phyloP scores from a whole-genome alignment of 1,140 invertebrate genomes.

The Aporrectodea caliginosa region DNA sequence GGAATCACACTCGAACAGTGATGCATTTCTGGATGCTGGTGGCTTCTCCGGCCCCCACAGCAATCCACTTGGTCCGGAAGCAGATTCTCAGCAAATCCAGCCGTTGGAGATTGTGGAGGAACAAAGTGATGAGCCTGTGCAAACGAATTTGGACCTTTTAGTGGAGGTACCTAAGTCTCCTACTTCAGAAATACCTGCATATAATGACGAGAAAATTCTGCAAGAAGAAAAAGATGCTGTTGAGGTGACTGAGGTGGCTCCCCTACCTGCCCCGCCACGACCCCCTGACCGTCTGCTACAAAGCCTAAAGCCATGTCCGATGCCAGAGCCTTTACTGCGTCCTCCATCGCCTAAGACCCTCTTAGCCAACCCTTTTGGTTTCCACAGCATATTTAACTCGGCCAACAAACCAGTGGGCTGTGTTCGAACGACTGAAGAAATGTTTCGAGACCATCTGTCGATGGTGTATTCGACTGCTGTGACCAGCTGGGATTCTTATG shows the following conservation, averaged over 20 bases:
- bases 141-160: no score
- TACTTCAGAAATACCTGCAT: not conserved
- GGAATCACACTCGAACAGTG: no score
- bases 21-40: no score
- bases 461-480: not conserved
- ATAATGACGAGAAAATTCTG: not conserved
- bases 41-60: no score
- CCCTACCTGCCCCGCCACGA: not conserved
- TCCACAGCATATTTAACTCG: not conserved
- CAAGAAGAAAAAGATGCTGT: not conserved
- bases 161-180: no score
- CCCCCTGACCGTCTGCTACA: not conserved
- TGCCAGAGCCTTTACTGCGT: not conserved
- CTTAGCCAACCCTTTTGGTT: not conserved
- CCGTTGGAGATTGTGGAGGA: not conserved
- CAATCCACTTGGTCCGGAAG: no score
- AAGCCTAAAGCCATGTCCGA: not conserved
- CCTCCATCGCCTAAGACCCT: not conserved
- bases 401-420: not conserved
- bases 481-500: not conserved
- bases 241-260: not conserved
- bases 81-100: not conserved
- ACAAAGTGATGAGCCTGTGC: not conserved
- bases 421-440: not conserved
- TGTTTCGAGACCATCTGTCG: not conserved